Evolutionary conservation across 2,888 invertebrate species (phyloP), one percentile per base, ranked within the genome.

Genomic region (Aphidius colemani): DNA sequence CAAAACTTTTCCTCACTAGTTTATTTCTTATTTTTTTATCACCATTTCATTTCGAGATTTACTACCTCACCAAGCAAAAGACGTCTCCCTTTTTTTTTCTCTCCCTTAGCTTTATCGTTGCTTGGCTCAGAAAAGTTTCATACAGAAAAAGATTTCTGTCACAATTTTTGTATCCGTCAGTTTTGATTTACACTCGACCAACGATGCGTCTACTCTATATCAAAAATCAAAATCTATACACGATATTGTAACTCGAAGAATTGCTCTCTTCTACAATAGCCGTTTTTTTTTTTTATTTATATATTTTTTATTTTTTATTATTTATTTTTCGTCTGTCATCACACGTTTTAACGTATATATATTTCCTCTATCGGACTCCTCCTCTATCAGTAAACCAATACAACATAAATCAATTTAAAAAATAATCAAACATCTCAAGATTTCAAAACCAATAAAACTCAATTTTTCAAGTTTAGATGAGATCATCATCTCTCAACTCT

Each of bases 111-210:
- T 39, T 49, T 53, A 59, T 53, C 59, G 40, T 53, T 60, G 59
- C 39, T 39, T 44, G 46, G 40, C 49, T 62, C 55, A 46, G 59
- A 49, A 59, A 13, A 45, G 45, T 6, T 46, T 58, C 11, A 13
- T 11, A 41, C 13, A 30, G 7, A 30, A 53, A 50, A 51, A 60
- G 13, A 18, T 18, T 18, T 18, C 64, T 64, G 67, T 70, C 67
- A 72, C 72, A 73, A 75, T 74, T 74, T 30, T 68, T 68, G 59
- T 53, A 70, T 48, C 70, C 66, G 72, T 69, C 75, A 72, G 71
- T 72, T 73, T 70, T 72, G 73, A 75, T 75, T 75, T 73, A 71
- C 67, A 68, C 66, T 59, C 66, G 56, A 49, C 55, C 51, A 49
- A 45, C 50, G 57, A 39, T 58, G 39, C 18, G 30, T 30, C 30